Base-by-base conservation (phyloP, 2,888 invertebrate genomes). In the Myopa tessellatipennis region DNA sequence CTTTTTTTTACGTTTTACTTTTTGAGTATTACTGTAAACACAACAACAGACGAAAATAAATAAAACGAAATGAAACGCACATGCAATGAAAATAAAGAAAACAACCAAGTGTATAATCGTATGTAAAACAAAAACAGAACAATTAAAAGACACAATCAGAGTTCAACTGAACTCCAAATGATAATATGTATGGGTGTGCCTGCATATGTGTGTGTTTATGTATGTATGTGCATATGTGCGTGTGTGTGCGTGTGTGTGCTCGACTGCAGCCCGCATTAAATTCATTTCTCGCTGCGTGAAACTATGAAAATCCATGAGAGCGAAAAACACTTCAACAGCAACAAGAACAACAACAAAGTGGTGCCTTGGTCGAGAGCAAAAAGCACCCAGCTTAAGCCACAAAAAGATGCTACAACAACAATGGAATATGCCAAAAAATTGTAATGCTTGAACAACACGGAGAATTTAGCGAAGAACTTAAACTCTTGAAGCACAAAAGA, bases 141-240 rank as follows among this genome's bases (percentile, higher is more conserved):
- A 60, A 60, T 18, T 60, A 60, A 60, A 60, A 18, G 14, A 60
- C 6, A 12, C 60, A 60, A 18, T 60, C 1, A 60, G 10, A 45
- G 45, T 45, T 6, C 45, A 45, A 10, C 10, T 45, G 45, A 45
- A 10, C 10, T 26, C 26, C 6, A 40, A 40, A 40, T 40, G 8
- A 40, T 6, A 40, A 2, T 26, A 26, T 26, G 26, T 26, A 26
- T 26, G 26, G 26, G 26, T 26, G 26, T 26, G 26, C 26, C 26
- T 52, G 45, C n/a, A 40, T 18, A 10, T 61, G 40, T 68, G 16
- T 34, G 67, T 65, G 34, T 75, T 14, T 52, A 16, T 67, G 75
- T 76, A 38, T 52, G 36, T 55, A 16, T 77, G 65, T 50, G 34
- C 50, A 16, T 58, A 14, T 69, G 75, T 76, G 38, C 38, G 36